Conservation (phyloP, 30 jellyfish, hydroid and myxozoan genomes). For the Aurelia aurita complex sp. Pacific region DNA sequence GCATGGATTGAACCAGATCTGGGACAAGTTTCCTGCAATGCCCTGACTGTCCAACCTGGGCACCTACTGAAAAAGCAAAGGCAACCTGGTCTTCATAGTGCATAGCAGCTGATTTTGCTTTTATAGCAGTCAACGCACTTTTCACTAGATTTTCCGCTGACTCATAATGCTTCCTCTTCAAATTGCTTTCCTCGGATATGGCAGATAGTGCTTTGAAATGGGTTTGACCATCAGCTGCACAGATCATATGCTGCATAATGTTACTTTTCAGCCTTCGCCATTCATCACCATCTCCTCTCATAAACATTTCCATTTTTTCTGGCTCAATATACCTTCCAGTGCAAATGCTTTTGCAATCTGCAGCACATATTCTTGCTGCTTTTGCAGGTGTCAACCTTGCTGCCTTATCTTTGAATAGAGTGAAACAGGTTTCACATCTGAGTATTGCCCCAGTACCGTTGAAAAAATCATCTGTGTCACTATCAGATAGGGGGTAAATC, state of each 20-base stretch:
- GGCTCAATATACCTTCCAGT: too few species aligned
- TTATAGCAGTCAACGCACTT: constrained; percentile 4
- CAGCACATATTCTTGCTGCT: not conserved
- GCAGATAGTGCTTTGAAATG: too few species aligned
- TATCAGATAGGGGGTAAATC: not conserved
- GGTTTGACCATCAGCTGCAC: too few species aligned
- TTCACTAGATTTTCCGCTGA: not conserved
- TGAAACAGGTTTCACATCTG: not conserved
- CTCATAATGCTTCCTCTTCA: too few species aligned
- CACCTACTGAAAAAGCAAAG: constrained; percentile 7
- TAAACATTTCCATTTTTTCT: too few species aligned
- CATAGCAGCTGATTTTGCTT: constrained; percentile 16
- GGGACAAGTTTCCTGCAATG: too few species aligned
- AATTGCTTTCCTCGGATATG: too few species aligned
- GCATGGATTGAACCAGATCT: too few species aligned
- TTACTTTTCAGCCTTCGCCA: too few species aligned
- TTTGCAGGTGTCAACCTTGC: constrained; percentile 3
- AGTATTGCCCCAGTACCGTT: not conserved
- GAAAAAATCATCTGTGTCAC: not conserved
- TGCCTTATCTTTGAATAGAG: not conserved
- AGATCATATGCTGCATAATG: too few species aligned
- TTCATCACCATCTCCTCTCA: too few species aligned
- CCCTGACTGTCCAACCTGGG: constrained; percentile 2
- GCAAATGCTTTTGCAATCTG: too few species aligned
- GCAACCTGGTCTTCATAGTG: constrained; percentile 26